Base-by-base conservation (phyloP, 2,888 invertebrate genomes). In the Strigamia crassipes region DNA sequence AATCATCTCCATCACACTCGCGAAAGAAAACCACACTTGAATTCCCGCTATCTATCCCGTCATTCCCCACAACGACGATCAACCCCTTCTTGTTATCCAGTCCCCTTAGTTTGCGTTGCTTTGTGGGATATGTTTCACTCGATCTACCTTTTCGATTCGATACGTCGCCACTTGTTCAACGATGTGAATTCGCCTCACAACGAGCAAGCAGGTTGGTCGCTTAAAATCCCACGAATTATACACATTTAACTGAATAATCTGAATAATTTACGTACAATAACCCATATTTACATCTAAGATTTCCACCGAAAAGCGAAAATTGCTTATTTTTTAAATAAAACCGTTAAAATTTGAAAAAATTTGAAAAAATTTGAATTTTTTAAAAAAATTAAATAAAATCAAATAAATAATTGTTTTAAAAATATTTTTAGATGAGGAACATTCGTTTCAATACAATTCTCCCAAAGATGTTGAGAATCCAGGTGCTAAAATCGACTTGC, bases 401-500 rank as follows among this genome's bases (percentile, higher is more conserved):
- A 27, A 27, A 2, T 2, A 27, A 27, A 27, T 27, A 27, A 27
- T 27, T 27, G 27, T 27, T 27, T 27, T 27, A 27, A 27, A 27
- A n/a, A 46, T 46, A 1, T 46, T 46, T 46, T 5, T 18, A 56
- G 56, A 56, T 18, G 56, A 56, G 9, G 56, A 56, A 18, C 56
- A 56, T n/a, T 18, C 56, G 8, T 56, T 56, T 6, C 4, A 56
- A 56, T 56, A 56, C 56, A 18, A 21, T 18, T 56, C 56, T 5
- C n/a, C 18, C 3, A n/a, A 56, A 56, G 56, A 56, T 18, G 56
- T 18, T 9, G 18, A 56, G 21, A 9, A 6, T 6, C 18, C 6
- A 9, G 56, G 18, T n/a, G 56, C 56, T n/a, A 80, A 80, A 56
- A 13, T 80, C 21, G 80, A 80, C 21, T 15, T 80, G 15, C 80